Conservation (phyloP, 2,113 vertebrate species). For the Falco punctatus region DNA sequence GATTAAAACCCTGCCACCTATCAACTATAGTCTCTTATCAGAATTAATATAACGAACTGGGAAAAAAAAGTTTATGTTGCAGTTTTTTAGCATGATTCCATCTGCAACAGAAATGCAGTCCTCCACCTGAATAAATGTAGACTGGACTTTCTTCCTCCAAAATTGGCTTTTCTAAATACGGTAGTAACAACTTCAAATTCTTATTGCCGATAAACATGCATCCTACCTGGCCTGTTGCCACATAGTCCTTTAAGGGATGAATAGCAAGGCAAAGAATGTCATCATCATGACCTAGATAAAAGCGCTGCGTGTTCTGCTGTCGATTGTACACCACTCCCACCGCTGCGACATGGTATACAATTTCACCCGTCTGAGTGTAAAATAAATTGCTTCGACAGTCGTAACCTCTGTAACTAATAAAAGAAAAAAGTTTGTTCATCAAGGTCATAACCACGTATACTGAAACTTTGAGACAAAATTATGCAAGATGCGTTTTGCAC, state of each 20-base stretch:
- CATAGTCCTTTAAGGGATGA: constrained; percentile 95
- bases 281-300: constrained; percentile 95
- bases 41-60: neutral
- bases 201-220: neutral
- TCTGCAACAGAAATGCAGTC: neutral
- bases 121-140: neutral
- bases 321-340: constrained; percentile 96
- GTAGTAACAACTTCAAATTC: neutral
- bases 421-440: neutral
- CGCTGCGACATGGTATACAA: constrained; percentile 97
- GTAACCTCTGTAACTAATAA: constrained; percentile 91
- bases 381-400: constrained; percentile 98
- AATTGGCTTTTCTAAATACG: neutral
- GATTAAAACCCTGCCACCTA: neutral
- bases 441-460: neutral
- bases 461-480: neutral
- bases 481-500: neutral
- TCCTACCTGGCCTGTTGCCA: constrained; percentile 96
- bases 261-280: constrained; percentile 96
- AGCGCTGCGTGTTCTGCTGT: constrained; percentile 95
- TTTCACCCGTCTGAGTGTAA: constrained; percentile 97
- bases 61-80: neutral
- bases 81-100: neutral
- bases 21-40: neutral
- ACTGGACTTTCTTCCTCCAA: neutral